A percentile compares a stretch with the other conserved stretches of the same genome.
These are phyloP conservation scores for Drosophila nebulosa DNA, from an alignment of 1,140 invertebrate genomes.

Conservation along the genomic window DNA sequence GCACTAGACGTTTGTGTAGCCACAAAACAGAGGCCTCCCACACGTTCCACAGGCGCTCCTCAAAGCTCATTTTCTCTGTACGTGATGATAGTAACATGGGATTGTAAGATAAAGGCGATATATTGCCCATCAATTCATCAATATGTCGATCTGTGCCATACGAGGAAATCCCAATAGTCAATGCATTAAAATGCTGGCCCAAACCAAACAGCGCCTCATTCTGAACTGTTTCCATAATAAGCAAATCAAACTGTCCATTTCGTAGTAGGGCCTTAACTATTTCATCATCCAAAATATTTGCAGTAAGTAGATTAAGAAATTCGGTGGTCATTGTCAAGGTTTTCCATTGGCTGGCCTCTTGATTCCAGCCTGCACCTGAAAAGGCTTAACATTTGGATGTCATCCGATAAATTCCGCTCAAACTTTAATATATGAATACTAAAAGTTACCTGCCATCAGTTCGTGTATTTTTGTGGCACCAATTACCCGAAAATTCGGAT, in stretches of 20 bases:
- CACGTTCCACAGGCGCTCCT: slow-evolving; percentile 80
- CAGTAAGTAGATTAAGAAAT: slow-evolving; percentile 49
- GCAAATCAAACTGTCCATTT: slow-evolving; percentile 59
- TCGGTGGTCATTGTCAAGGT: slow-evolving; percentile 47
- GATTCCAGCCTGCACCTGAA: slow-evolving; percentile 14
- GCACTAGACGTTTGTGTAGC: slow-evolving; percentile 38
- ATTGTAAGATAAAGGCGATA: slow-evolving; percentile 73
- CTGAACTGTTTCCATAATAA: slow-evolving; percentile 67
- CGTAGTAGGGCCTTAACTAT: slow-evolving; percentile 37
- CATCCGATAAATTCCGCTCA: neutral
- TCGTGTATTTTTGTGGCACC: slow-evolving; percentile 62
- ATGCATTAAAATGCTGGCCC: slow-evolving; percentile 64
- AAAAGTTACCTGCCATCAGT: slow-evolving; percentile 43
- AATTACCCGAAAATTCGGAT: slow-evolving; percentile 77
- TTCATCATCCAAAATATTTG: slow-evolving; percentile 64
- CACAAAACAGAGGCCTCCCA: slow-evolving; percentile 34
- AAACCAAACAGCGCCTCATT: slow-evolving; percentile 68
- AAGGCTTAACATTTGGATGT: slow-evolving; percentile 24
- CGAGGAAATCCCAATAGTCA: slow-evolving; percentile 66
- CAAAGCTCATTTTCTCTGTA: slow-evolving; percentile 80
- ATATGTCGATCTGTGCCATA: slow-evolving; percentile 67
- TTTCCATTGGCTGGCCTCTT: slow-evolving; percentile 39
- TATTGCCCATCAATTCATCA: slow-evolving; percentile 65
- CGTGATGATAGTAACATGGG: slow-evolving; percentile 65
- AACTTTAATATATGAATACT: neutral